Evolutionary conservation across 2,888 invertebrate species (phyloP).

Genomic region (Lissocephala sabroskyi): DNA sequence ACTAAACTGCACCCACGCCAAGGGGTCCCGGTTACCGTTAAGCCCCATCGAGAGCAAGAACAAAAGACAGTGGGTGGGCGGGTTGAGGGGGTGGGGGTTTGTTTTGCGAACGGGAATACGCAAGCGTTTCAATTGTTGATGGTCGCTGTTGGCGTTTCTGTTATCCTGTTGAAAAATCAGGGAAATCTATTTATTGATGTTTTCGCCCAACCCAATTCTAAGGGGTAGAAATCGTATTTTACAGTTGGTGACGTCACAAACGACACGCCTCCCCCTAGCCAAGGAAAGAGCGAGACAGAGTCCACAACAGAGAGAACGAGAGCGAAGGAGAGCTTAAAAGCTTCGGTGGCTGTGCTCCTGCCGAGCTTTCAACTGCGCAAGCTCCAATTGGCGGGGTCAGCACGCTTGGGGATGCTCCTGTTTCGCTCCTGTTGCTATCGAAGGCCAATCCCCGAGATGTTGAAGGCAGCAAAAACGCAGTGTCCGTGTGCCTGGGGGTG

Average conservation of each 20-base stretch:
- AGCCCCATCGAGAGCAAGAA: too few species aligned
- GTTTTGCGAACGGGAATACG: neutral
- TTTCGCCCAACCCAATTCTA: constrained; percentile 19
- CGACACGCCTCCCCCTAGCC: neutral
- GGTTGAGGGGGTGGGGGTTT: neutral
- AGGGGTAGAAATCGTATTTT: constrained; percentile 30
- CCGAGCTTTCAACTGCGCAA: too few species aligned
- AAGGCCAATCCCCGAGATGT: too few species aligned
- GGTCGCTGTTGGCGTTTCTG: constrained; percentile 41
- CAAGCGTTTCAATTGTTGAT: constrained; percentile 16
- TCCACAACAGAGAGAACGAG: neutral
- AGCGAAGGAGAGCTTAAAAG: neutral
- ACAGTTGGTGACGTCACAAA: neutral
- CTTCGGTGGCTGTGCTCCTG: neutral
- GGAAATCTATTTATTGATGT: constrained; percentile 71
- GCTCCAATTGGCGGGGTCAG: neutral
- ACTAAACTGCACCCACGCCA: neutral
- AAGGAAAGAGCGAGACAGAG: constrained; percentile 4
- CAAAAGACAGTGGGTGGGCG: too few species aligned
- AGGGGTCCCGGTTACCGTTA: neutral
- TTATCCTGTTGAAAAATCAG: constrained; percentile 69
- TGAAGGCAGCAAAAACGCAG: too few species aligned
- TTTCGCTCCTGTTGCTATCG: too few species aligned
- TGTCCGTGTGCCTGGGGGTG: constrained; percentile 20
- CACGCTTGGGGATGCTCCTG: constrained; percentile 33